Evolutionary conservation across 2,113 vertebrate genomes (phyloP).

Genomic region (Phaethon lepturus): DNA sequence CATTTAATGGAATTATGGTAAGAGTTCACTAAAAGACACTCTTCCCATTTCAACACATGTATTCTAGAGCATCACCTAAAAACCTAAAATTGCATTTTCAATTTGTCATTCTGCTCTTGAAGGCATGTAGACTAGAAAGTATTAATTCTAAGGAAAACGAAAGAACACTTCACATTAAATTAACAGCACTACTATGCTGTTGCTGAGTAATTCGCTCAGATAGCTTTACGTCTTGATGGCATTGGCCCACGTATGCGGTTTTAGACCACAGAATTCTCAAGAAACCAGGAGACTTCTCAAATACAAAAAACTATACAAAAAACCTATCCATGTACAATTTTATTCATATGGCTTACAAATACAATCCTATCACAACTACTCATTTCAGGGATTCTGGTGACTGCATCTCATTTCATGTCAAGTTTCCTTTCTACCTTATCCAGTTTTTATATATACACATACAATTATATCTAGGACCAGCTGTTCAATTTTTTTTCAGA

Average conservation of each 20-base stretch:
- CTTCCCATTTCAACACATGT: not conserved
- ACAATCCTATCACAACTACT: not conserved
- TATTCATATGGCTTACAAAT: not conserved
- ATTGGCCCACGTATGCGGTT: fast-evolving
- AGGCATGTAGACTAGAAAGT: not conserved
- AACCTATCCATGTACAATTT: not conserved
- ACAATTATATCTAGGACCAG: not conserved
- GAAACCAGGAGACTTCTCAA: not conserved
- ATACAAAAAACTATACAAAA: not conserved
- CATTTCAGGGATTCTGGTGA: not conserved
- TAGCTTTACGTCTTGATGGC: not conserved
- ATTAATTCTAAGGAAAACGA: not conserved
- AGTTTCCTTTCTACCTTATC: not conserved
- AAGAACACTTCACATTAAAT: not conserved
- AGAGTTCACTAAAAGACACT: not conserved
- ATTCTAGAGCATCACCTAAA: not conserved
- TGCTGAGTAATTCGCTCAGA: not conserved
- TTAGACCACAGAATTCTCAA: not conserved
- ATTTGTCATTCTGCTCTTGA: not conserved
- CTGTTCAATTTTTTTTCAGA: not conserved
- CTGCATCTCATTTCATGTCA: not conserved
- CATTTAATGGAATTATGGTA: not conserved
- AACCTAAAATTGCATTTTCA: not conserved
- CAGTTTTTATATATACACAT: not conserved
- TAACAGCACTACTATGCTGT: not conserved